phyloP scores from a whole-genome alignment of 2,113 vertebrate genomes.

The Ictalurus furcatus region DNA sequence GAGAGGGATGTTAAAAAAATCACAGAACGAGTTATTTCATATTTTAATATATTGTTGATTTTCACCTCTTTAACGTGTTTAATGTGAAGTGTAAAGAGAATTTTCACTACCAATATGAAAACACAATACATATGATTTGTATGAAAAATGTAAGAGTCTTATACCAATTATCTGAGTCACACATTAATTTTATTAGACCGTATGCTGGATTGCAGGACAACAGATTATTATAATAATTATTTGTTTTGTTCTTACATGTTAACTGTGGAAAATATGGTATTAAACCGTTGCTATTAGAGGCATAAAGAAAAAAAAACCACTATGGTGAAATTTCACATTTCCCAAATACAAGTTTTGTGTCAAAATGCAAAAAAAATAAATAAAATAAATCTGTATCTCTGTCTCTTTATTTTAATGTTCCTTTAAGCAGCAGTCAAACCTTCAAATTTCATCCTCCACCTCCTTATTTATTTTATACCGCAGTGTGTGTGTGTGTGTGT shows the following conservation, averaged over 20 bases:
- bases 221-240: neutral
- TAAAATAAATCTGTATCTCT: neutral
- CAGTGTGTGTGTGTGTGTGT: neutral
- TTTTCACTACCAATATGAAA: neutral
- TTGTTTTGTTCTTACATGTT: neutral
- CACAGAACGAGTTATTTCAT: neutral
- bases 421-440: neutral
- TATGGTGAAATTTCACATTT: neutral
- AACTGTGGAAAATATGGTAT: neutral
- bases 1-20: neutral
- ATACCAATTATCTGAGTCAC: neutral
- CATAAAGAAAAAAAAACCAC: neutral
- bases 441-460: neutral
- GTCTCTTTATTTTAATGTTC: neutral
- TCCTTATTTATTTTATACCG: conserved; percentile 23
- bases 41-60: neutral
- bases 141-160: neutral
- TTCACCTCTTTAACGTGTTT: neutral
- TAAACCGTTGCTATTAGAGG: neutral
- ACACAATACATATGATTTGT: neutral
- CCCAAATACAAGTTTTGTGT: neutral
- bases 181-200: neutral
- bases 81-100: neutral
- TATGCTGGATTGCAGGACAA: neutral
- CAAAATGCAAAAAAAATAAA: neutral